A percentile compares a stretch with the other conserved stretches of the same genome.
phyloP scores from a whole-genome alignment of 2,113 vertebrate genomes.

The Pavo muticus region DNA sequence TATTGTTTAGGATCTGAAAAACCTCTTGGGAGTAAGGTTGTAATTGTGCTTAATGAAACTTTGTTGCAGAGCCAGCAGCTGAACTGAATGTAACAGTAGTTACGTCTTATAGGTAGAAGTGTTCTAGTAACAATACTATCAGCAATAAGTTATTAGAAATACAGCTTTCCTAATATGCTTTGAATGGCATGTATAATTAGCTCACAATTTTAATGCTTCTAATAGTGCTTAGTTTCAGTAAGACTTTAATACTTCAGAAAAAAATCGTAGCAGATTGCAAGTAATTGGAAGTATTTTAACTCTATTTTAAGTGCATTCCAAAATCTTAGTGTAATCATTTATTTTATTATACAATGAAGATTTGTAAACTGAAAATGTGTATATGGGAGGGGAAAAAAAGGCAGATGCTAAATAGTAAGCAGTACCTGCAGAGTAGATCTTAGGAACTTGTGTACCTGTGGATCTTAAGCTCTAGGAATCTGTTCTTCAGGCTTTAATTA shows the following conservation, averaged over 20 bases:
- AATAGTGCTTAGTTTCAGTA: neutral
- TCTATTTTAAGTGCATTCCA: fast-evolving
- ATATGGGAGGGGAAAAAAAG: neutral
- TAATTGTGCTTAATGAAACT: neutral
- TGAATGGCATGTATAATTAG: neutral
- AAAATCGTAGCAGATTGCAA: neutral
- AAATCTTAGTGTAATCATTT: neutral
- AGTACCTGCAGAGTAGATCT: neutral
- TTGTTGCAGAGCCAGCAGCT: neutral
- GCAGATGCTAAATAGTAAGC: neutral
- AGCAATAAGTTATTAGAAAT: neutral
- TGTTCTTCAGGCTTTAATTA: neutral
- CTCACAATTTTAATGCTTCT: neutral
- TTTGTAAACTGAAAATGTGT: neutral
- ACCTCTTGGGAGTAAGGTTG: neutral
- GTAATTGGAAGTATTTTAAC: neutral
- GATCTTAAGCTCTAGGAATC: neutral
- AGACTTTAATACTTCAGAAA: neutral
- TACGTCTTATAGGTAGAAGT: neutral
- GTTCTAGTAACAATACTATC: neutral
- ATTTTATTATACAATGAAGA: fast-evolving
- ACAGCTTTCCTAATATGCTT: neutral
- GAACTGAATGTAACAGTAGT: neutral
- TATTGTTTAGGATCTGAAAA: neutral
- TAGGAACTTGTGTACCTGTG: neutral